Conservation (phyloP, 2,113 vertebrate genomes). For the Fukomys damarensis region DNA sequence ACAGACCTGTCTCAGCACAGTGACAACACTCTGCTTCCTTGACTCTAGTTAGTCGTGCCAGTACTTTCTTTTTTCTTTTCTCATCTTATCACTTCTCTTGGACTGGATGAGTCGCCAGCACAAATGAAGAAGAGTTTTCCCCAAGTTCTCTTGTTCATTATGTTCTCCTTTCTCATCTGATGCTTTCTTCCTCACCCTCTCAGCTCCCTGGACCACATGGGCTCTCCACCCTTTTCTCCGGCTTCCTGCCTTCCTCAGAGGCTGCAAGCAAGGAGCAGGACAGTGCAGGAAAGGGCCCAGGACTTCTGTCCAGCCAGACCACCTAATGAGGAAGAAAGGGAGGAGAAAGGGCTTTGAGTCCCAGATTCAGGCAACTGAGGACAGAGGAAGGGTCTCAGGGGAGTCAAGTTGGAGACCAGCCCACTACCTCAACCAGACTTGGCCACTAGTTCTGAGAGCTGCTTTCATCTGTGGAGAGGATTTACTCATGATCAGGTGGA, state of each 20-base stretch:
- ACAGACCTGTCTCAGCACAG: accelerated
- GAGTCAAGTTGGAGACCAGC: neutral
- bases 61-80: neutral
- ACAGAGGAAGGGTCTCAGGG: neutral
- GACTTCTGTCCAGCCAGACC: neutral
- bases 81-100: neutral
- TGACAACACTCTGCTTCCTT: neutral
- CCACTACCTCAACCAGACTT: neutral
- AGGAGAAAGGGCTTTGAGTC: neutral
- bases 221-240: neutral
- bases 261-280: accelerated
- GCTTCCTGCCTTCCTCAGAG: neutral
- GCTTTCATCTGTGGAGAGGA: accelerated
- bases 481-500: neutral
- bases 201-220: neutral
- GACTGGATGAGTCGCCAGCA: neutral
- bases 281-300: neutral
- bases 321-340: too few species aligned
- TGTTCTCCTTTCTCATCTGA: neutral
- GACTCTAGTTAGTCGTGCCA: neutral
- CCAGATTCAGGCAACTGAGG: neutral
- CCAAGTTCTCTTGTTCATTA: neutral
- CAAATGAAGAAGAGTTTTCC: accelerated
- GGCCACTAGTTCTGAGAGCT: neutral
- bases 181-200: neutral